Percentiles rank a stretch among this genome's conserved stretches.
phyloP scores from a whole-genome alignment of 92 coral and sea anemone genomes.

The Phenganax stokvisi region DNA sequence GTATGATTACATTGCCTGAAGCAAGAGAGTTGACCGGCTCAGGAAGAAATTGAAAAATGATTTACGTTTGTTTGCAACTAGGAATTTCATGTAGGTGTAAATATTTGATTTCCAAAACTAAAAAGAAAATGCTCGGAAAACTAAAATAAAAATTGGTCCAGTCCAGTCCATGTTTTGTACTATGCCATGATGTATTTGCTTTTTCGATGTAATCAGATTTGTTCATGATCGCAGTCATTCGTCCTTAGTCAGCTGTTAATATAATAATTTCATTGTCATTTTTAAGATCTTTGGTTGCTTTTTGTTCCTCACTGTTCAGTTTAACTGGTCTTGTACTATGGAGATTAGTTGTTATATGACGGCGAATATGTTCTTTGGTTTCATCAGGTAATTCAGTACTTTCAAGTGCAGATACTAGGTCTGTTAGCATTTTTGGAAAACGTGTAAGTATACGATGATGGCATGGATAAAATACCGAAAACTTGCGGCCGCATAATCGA shows the following conservation, averaged over 20 bases:
- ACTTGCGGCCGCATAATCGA: too few species aligned
- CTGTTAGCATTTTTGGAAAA: neutral
- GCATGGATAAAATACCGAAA: too few species aligned
- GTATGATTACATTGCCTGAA: too few species aligned
- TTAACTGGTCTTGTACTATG: neutral
- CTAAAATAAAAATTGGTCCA: too few species aligned
- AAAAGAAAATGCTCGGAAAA: too few species aligned
- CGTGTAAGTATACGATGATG: too few species aligned
- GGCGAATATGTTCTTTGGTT: conserved; percentile 4
- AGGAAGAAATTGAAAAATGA: too few species aligned
- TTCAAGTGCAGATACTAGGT: conserved; percentile 1
- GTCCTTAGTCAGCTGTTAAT: neutral
- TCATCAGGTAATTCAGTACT: neutral
- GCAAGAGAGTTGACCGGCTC: too few species aligned
- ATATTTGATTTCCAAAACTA: too few species aligned
- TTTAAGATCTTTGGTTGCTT: conserved; percentile 8
- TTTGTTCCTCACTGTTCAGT: neutral
- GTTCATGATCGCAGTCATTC: neutral
- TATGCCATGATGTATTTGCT: neutral
- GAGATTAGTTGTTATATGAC: neutral
- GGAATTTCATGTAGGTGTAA: too few species aligned
- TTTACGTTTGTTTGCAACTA: too few species aligned
- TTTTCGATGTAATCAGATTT: neutral
- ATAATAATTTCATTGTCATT: neutral
- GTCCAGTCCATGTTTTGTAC: too few species aligned